phyloP scores from a whole-genome alignment of 2,113 vertebrate species.

The Rallus limicola region DNA sequence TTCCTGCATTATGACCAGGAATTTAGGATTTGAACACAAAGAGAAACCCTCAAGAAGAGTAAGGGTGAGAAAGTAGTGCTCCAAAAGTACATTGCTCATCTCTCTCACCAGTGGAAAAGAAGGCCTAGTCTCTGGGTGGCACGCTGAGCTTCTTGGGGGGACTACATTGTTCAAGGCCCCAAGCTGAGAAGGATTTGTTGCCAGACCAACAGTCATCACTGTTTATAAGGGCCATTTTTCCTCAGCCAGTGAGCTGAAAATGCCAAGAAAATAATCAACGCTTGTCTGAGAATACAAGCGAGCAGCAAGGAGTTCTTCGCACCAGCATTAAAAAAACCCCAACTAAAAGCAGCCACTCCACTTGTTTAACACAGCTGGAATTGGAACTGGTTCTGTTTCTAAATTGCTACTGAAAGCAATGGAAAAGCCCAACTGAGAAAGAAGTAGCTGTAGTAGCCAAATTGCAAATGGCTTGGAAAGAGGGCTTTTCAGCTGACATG shows the following conservation, averaged over 20 bases:
- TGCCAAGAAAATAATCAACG: conserved; percentile 45
- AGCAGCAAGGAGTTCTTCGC: neutral
- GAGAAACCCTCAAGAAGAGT: neutral
- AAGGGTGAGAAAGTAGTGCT: neutral
- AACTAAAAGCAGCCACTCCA: neutral
- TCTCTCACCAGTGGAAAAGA: neutral
- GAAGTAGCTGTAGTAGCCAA: neutral
- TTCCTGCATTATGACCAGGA: neutral
- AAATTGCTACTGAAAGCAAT: neutral
- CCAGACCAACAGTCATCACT: neutral
- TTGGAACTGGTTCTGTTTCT: conserved; percentile 22
- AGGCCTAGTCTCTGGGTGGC: neutral
- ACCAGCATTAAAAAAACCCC: neutral
- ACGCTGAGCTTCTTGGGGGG: neutral
- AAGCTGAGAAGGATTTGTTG: neutral
- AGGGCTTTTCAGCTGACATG: neutral
- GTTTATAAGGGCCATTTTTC: conserved; percentile 28
- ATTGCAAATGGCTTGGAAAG: conserved; percentile 40
- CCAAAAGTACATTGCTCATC: neutral
- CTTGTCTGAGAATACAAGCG: conserved; percentile 6
- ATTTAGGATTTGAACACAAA: neutral
- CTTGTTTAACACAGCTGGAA: conserved; percentile 50
- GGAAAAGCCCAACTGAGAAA: neutral
- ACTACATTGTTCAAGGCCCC: neutral
- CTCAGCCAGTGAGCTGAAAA: conserved; percentile 8